phyloP scores from a whole-genome alignment of 2,113 vertebrate species.

The Pluvianellus socialis region DNA sequence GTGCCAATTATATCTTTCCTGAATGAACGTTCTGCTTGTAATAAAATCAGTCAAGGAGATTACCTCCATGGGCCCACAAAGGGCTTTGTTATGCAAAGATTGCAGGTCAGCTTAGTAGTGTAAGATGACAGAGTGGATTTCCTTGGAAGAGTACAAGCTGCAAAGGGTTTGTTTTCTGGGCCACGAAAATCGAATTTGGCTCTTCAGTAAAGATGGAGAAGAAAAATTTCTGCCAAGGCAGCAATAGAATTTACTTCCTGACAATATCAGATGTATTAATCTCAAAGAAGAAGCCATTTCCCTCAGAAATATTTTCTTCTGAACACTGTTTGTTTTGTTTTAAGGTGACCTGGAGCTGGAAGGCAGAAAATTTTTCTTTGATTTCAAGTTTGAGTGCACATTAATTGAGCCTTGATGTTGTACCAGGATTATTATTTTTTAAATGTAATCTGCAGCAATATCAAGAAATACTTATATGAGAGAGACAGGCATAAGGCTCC shows the following conservation, averaged over 20 bases:
- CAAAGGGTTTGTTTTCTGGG: not conserved
- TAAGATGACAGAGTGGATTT: not conserved
- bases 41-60: not conserved
- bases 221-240: not conserved
- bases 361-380: not conserved
- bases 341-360: not conserved
- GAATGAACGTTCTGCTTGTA: not conserved
- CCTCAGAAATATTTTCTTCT: not conserved
- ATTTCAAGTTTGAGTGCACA: not conserved
- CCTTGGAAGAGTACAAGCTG: not conserved
- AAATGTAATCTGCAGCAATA: not conserved
- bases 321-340: not conserved
- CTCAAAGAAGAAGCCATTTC: not conserved
- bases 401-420: not conserved
- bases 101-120: not conserved
- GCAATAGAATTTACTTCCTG: not conserved
- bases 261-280: not conserved
- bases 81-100: not conserved
- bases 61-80: not conserved
- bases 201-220: not conserved
- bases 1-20: not conserved
- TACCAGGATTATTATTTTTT: not conserved
- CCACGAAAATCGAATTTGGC: not conserved
- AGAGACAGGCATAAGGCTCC: not conserved
- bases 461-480: not conserved